Evolutionary conservation across 2,797 vertebrate genomes (phyloP), one percentile per base, ranked within the genome.

Genomic region (Australoheros facetus): DNA sequence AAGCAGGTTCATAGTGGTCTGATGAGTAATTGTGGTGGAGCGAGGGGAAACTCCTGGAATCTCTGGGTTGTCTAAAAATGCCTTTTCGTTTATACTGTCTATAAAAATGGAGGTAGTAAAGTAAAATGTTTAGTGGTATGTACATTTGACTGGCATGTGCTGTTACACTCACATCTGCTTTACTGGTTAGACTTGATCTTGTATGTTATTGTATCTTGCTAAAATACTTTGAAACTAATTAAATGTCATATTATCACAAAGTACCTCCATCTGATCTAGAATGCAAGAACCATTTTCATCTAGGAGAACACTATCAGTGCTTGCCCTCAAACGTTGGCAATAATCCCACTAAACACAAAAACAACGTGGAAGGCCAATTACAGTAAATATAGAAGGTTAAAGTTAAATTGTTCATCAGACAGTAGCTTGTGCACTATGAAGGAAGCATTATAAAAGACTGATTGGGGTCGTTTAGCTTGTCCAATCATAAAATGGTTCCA

Each of bases 21-120:
- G 32, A 45, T 77, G 45, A 71, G 71, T 74, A 30, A 77, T 71
- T 13, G 64, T 12, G 60, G 70, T 71, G 16, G 56, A 71, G 59
- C 42, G 71, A 71, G 42, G 37, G 57, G n/a, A 53, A 72, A 70
- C 55, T 73, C 56, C 54, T 17, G 39, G 71, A 30, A 75, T 48
- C 21, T 16, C 48, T 30, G 21, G 3, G 16, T 37, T 51, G 45
- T 7, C 42, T 69, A 13, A 69, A 69, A 69, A 13, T 30, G 17
- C 70, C 59, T 62, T 79, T 21, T 19, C 10, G 7, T 34, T 71
- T n/a, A 12, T 30, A 3, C 37, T 56, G 19, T 39, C 39, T 79
- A 37, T 58, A 37, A 48, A 34, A 73, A 45, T n/a, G 45, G n/a
- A 69, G 26, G 42, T 32, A 28, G 4, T 30, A 13, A 51, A 48